phyloP scores from a whole-genome alignment of 2,113 vertebrate genomes.

The Tachuris rubrigastra region DNA sequence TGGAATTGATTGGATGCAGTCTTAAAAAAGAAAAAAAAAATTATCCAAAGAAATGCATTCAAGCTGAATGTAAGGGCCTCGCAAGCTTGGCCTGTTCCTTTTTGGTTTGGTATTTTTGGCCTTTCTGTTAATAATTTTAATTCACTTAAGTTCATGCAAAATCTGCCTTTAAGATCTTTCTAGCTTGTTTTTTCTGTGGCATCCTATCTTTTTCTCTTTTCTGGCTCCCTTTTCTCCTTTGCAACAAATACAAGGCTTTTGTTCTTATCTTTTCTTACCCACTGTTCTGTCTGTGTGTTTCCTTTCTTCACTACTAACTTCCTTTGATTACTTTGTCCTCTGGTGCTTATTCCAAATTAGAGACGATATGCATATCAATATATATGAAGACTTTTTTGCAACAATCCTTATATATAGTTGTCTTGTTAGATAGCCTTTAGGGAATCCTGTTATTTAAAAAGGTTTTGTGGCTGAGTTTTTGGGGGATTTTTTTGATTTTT shows the following conservation, averaged over 20 bases:
- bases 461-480: not conserved
- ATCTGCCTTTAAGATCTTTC: conserved; percentile 21
- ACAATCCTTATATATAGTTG: not conserved
- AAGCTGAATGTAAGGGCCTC: conserved; percentile 53
- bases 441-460: not conserved
- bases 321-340: not conserved
- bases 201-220: conserved; percentile 12
- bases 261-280: not conserved
- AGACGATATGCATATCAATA: not conserved
- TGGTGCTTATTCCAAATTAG: not conserved
- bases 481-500: not conserved
- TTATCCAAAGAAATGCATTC: conserved; percentile 51
- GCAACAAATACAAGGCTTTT: not conserved
- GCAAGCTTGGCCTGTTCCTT: conserved; percentile 52
- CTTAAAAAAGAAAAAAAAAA: conserved; percentile 38
- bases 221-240: conserved; percentile 3
- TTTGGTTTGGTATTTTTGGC: conserved; percentile 38
- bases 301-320: conserved; percentile 31
- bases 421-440: not conserved
- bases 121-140: conserved; percentile 41
- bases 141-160: conserved; percentile 27
- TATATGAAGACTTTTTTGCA: not conserved
- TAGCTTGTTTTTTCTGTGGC: conserved; percentile 29
- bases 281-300: not conserved
- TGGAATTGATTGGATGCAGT: conserved; percentile 46